These are phyloP conservation scores for Achlya flavicornis DNA, from an alignment of 2,888 invertebrate genomes.

Conservation along the genomic window DNA sequence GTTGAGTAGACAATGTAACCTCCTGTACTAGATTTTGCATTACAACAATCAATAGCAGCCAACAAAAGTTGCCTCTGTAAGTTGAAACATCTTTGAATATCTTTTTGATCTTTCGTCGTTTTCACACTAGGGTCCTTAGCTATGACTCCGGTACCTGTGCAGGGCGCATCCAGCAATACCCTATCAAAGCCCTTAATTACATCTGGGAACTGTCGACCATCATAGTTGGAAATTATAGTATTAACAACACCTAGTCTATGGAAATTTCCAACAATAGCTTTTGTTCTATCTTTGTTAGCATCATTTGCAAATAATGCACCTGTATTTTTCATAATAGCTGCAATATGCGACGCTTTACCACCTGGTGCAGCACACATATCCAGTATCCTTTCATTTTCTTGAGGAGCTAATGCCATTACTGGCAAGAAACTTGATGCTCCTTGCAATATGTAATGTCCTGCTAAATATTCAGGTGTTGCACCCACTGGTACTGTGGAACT, in stretches of 20 bases:
- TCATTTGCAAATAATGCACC: conserved; percentile 98
- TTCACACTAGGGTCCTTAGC: conserved; percentile 99
- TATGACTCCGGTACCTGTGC: conserved; percentile 98
- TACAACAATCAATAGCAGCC: conserved; percentile 98
- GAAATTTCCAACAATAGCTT: conserved; percentile 97
- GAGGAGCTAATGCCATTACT: conserved; percentile 98
- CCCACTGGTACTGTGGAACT: conserved; percentile 98
- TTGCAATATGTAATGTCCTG: conserved; percentile 98
- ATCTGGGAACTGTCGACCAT: conserved; percentile 93
- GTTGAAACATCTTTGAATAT: conserved; percentile 95
- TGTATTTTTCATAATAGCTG: conserved; percentile 99
- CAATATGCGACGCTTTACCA: conserved; percentile 99
- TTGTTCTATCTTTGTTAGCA: conserved; percentile 93
- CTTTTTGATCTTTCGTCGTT: conserved; percentile 93
- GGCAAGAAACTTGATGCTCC: conserved; percentile 98
- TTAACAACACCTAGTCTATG: conserved; percentile 98
- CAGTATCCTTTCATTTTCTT: conserved; percentile 96
- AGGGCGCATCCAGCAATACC: conserved; percentile 98
- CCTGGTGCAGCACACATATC: conserved; percentile 99
- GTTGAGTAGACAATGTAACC: conserved; percentile 99
- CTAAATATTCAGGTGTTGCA: conserved; percentile 99
- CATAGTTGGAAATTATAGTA: conserved; percentile 93
- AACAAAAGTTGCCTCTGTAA: conserved; percentile 96
- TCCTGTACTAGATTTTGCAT: conserved; percentile 95
- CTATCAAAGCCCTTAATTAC: conserved; percentile 97